Base-by-base conservation (phyloP, 2,113 vertebrate genomes). In the Cygnus buccinator region DNA sequence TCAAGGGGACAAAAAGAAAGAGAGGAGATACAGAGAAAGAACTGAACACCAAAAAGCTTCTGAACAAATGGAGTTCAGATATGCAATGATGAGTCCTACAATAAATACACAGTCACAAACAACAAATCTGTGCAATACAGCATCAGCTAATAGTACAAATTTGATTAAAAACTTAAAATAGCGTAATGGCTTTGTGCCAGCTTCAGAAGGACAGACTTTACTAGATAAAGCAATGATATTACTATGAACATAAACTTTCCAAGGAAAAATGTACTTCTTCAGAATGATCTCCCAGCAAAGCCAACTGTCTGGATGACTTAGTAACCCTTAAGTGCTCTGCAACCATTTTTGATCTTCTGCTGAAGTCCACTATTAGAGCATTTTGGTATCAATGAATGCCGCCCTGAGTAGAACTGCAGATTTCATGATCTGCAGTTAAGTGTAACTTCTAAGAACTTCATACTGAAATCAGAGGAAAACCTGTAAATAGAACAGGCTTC, bases 401-500 rank as follows among this genome's bases (percentile, higher is more conserved):
- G 4, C 14, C 20, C 44, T 77, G 41, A 68, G 44, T 33, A 77
- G 20, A 90, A 89, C 12, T 43, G 52, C 46, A 57, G 46, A 67
- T 35, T 79, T 85, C 37, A 94, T 31, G 13, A 72, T 76, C 26
- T 94, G 55, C n/a, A 84, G 25, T 44, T 76, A 63, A 55, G 29
- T 39, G 16, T 50, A 77, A 65, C 25, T 72, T 87, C 13, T 33
- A 65, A 66, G 18, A 68, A 54, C 33, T 66, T 84, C 61, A 55
- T 33, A 82, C 4, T 46, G 44, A 74, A 94, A 83, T 70, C 75
- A 43, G 77, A 87, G 41, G 44, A 91, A 95, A 91, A 84, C 59
- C 84, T 91, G n/a, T 87, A 96, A 96, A 91, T 94, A 91, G 21
- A 91, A 73, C 5, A 83, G 35, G 41, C 54, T 94, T 89, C 0